phyloP scores from a whole-genome alignment of 23 tunicate species.

The Halocynthia roretzi region DNA sequence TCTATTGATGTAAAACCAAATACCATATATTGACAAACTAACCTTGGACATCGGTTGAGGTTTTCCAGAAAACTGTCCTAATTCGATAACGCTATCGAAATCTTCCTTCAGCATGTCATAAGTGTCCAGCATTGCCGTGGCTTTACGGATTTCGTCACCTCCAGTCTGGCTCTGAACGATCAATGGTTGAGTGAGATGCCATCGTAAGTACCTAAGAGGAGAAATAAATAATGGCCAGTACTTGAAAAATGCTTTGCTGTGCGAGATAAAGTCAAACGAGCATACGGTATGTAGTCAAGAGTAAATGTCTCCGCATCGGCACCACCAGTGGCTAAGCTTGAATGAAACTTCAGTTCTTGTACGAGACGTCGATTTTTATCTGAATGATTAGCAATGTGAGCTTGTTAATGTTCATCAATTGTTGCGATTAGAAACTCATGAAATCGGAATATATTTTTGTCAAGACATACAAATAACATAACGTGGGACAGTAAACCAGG shows the following conservation, averaged over 20 bases:
- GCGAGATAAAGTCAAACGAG: background rate
- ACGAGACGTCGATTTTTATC: constrained; percentile 61
- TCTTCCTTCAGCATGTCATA: constrained; percentile 76
- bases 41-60: constrained; percentile 54
- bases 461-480: too few relatives aligned
- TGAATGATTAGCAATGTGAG: constrained; percentile 6
- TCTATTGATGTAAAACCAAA: background rate
- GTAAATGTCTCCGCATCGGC: constrained; percentile 51
- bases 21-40: background rate
- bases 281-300: constrained; percentile 76
- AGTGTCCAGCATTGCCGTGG: constrained; percentile 40
- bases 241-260: too few relatives aligned
- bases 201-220: constrained; percentile 48
- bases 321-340: constrained; percentile 67
- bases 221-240: too few relatives aligned
- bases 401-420: too few relatives aligned
- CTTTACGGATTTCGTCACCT: constrained; percentile 34
- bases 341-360: constrained; percentile 80
- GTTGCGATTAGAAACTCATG: too few relatives aligned
- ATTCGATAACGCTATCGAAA: constrained; percentile 70
- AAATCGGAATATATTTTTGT: too few relatives aligned
- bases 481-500: too few relatives aligned
- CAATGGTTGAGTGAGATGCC: constrained; percentile 63
- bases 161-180: constrained; percentile 46
- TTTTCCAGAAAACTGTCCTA: constrained; percentile 56